Evolutionary conservation across 2,888 invertebrate species (phyloP).

Genomic region (Lepidocyrtoides sp.): DNA sequence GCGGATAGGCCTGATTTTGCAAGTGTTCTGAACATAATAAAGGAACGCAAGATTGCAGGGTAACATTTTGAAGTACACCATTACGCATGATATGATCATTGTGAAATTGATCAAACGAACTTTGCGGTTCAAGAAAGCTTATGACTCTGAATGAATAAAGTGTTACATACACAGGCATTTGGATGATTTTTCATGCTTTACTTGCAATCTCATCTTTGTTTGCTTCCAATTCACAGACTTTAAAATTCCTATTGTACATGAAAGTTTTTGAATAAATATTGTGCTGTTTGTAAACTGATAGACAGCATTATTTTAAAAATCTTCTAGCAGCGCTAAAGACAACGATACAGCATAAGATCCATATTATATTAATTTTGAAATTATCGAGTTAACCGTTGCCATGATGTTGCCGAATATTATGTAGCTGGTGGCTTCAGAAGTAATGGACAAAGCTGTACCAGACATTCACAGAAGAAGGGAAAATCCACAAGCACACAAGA

Average conservation of each 20-base stretch:
- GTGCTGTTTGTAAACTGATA: neutral
- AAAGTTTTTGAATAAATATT: neutral
- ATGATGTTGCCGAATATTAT: constrained; percentile 1
- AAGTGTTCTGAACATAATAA: neutral
- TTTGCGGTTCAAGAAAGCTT: constrained; percentile 1
- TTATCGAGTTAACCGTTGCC: neutral
- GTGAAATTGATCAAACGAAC: neutral
- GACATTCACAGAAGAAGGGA: neutral
- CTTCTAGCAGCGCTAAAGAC: neutral
- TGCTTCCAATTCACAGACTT: neutral
- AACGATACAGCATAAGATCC: constrained; percentile 20
- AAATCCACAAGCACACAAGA: constrained; percentile 25
- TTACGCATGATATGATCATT: neutral
- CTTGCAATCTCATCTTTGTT: neutral
- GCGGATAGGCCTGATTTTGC: constrained; percentile 81
- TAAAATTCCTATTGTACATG: neutral
- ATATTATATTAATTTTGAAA: constrained; percentile 34
- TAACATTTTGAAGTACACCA: neutral
- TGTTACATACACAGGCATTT: constrained; percentile 27
- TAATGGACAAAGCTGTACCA: neutral
- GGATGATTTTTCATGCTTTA: constrained; percentile 38
- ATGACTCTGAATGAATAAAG: constrained; percentile 59
- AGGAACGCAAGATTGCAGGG: neutral
- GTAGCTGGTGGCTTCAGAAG: constrained; percentile 30
- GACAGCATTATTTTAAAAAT: neutral